A percentile compares a stretch with the other conserved stretches of the same genome.
Conservation (phyloP, 2,113 vertebrate species). For the Sphaerodactylus townsendi region DNA sequence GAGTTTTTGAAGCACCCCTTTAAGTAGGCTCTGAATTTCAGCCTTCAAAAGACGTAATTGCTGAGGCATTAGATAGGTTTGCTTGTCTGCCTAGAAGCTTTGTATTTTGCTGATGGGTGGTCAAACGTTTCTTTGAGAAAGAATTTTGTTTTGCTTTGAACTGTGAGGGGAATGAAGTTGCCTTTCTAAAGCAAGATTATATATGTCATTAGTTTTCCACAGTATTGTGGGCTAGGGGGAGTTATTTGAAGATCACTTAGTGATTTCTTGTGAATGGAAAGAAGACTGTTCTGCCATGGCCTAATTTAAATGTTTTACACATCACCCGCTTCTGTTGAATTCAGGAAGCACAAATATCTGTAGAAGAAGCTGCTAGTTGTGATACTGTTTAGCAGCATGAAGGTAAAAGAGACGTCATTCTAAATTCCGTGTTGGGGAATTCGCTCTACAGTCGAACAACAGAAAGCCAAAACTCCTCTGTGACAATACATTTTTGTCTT, state of each 20-base stretch:
- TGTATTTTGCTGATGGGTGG: not conserved
- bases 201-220: not conserved
- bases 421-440: not conserved
- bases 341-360: not conserved
- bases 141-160: no score
- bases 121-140: not conserved
- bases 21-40: not conserved
- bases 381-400: not conserved
- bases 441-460: not conserved
- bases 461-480: not conserved
- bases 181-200: not conserved
- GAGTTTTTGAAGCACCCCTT: no score
- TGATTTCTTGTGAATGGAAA: not conserved
- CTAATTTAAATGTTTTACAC: not conserved
- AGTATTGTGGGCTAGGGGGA: not conserved
- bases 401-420: not conserved
- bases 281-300: not conserved
- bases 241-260: not conserved
- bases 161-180: not conserved
- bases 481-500: slow-evolving; percentile 54
- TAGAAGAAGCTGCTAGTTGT: not conserved
- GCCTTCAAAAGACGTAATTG: not conserved
- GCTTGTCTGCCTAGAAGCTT: not conserved
- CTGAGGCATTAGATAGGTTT: not conserved
- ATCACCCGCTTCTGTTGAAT: not conserved